Conservation (phyloP, 2,113 vertebrate genomes). For the Corythaixoides concolor region DNA sequence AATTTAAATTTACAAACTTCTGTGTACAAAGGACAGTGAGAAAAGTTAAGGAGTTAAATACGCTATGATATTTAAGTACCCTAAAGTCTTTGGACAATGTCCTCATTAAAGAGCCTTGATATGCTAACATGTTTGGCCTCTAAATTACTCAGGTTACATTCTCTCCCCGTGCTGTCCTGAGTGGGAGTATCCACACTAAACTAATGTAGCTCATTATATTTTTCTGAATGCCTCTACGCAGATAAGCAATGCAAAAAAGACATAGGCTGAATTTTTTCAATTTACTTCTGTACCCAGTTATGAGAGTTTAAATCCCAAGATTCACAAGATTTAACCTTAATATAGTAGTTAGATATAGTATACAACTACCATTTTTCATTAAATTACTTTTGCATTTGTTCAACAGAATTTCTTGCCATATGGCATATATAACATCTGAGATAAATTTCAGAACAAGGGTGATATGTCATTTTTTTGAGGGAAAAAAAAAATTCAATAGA, state of each 20-base stretch:
- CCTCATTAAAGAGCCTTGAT: neutral
- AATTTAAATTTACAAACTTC: neutral
- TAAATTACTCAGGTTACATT: neutral
- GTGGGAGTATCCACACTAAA: neutral
- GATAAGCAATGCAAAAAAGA: neutral
- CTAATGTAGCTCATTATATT: rapidly evolving
- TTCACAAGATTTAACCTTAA: neutral
- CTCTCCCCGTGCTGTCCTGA: neutral
- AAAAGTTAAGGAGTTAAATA: neutral
- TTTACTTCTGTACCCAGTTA: neutral
- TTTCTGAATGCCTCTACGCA: neutral
- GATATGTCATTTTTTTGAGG: neutral
- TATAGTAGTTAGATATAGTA: neutral
- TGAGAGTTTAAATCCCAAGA: neutral
- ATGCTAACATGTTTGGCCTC: neutral
- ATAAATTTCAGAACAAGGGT: neutral
- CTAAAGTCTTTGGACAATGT: neutral
- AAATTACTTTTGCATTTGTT: neutral
- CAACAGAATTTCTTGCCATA: neutral
- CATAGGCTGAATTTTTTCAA: neutral
- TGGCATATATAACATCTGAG: neutral
- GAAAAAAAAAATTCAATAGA: neutral
- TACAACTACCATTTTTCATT: neutral
- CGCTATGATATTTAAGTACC: neutral
- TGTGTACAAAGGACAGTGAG: neutral